Conservation (phyloP, 2,888 invertebrate genomes). For the Hoplodrina ambigua region DNA sequence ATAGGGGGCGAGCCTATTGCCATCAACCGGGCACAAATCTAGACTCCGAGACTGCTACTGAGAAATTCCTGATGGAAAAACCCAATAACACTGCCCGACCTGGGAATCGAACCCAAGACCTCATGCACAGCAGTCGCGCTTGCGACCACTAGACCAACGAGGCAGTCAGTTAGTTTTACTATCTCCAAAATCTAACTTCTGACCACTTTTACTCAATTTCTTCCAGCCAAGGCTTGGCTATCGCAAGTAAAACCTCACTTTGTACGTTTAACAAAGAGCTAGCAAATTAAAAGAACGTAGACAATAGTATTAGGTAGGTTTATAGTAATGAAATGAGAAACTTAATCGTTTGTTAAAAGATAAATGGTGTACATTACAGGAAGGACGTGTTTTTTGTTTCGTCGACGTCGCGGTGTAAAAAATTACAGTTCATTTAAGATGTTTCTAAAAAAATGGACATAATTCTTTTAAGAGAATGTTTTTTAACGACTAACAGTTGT, state of each 20-base stretch:
- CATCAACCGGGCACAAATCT: too few species aligned
- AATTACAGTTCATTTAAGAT: background rate
- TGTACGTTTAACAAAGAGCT: slow-evolving; percentile 17
- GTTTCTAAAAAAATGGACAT: background rate
- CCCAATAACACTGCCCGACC: too few species aligned
- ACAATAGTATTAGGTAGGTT: slow-evolving; percentile 41
- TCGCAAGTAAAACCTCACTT: background rate
- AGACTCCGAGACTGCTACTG: too few species aligned
- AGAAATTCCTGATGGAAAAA: too few species aligned
- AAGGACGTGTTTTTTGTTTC: slow-evolving; percentile 20
- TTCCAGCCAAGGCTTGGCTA: too few species aligned
- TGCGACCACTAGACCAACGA: too few species aligned
- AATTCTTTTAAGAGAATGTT: background rate
- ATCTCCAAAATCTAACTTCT: too few species aligned
- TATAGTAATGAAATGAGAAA: slow-evolving; percentile 37
- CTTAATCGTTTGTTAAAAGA: slow-evolving; percentile 55
- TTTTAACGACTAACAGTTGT: background rate
- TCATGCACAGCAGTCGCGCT: too few species aligned
- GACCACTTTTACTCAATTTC: too few species aligned
- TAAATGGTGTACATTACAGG: slow-evolving; percentile 30
- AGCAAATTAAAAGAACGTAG: slow-evolving; percentile 7
- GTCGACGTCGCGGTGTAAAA: background rate
- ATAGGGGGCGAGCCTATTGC: too few species aligned
- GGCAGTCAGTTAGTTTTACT: too few species aligned
- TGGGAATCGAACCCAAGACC: too few species aligned